phyloP scores from a whole-genome alignment of 2,113 vertebrate genomes.

The Nyctereutes procyonoides region DNA sequence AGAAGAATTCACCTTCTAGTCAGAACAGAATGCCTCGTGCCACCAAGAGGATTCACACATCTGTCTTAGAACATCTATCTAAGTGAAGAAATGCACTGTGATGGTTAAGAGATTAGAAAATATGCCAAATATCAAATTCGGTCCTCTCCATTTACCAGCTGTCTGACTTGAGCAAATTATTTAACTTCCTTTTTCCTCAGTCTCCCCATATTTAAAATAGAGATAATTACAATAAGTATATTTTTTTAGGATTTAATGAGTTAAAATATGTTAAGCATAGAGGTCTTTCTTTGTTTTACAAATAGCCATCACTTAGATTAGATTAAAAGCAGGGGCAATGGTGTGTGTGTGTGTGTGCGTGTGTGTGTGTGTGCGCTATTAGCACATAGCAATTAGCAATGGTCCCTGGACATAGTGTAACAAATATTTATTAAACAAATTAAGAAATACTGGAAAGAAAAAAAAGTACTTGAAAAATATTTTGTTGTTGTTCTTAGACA shows the following conservation, averaged over 20 bases:
- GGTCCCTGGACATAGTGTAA: neutral
- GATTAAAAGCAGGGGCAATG: neutral
- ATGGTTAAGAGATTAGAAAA: neutral
- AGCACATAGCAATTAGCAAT: neutral
- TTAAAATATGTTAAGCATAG: neutral
- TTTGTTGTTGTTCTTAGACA: neutral
- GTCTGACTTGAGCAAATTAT: neutral
- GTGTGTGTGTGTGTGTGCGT: neutral
- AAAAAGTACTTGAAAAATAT: neutral
- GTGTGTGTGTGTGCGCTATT: neutral
- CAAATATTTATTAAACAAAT: neutral
- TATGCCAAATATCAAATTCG: neutral
- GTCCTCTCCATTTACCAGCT: neutral
- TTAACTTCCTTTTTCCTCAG: neutral
- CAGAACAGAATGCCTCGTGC: neutral
- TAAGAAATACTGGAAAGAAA: neutral
- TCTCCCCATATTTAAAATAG: neutral
- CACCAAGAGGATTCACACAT: neutral
- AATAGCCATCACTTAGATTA: neutral
- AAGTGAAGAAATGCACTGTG: neutral
- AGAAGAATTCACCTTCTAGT: neutral
- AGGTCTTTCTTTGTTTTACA: neutral
- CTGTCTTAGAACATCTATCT: neutral
- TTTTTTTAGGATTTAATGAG: neutral
- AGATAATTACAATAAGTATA: neutral